Percentiles rank a stretch among this genome's conserved stretches.
phyloP scores from a whole-genome alignment of 2,888 invertebrate genomes.

The Drosophila parthenogenetica region DNA sequence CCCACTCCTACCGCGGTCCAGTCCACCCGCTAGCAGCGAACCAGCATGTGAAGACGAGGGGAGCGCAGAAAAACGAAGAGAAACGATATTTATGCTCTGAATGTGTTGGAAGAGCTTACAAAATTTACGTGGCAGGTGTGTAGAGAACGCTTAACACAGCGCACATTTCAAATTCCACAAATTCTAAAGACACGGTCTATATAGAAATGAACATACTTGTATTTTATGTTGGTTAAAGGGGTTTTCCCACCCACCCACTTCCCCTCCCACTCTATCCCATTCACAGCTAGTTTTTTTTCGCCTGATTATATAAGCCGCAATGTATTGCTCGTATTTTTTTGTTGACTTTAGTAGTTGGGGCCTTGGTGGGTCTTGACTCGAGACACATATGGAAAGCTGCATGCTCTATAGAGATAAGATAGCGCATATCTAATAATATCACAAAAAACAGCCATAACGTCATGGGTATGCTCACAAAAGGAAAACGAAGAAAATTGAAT shows the following conservation, averaged over 20 bases:
- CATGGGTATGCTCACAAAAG: slow-evolving; percentile 40
- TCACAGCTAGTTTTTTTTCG: no score
- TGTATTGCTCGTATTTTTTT: slow-evolving; percentile 36
- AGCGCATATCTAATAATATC: slow-evolving; percentile 78
- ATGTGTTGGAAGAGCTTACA: slow-evolving; percentile 61
- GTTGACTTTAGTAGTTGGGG: slow-evolving; percentile 39
- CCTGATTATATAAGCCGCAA: slow-evolving; percentile 68
- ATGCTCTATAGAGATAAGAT: slow-evolving; percentile 73
- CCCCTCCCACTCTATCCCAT: background rate
- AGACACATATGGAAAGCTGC: slow-evolving; percentile 33
- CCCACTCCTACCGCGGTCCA: background rate
- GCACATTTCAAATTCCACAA: slow-evolving; percentile 56
- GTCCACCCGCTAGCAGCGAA: slow-evolving; percentile 7
- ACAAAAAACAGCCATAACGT: slow-evolving; percentile 64
- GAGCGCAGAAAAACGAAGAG: slow-evolving; percentile 26
- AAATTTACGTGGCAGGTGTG: slow-evolving; percentile 77
- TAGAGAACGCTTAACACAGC: slow-evolving; percentile 41
- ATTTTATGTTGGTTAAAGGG: slow-evolving; percentile 19
- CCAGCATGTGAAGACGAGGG: slow-evolving; percentile 47
- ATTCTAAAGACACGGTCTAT: slow-evolving; percentile 65
- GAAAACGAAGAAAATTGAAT: slow-evolving; percentile 2
- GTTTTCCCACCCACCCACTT: slow-evolving; percentile 9
- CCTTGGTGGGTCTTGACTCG: slow-evolving; percentile 48
- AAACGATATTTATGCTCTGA: slow-evolving; percentile 59
- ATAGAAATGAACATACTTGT: slow-evolving; percentile 30